Base-by-base conservation (phyloP, 2,888 invertebrate genomes). In the Ormyrus pomaceus region DNA sequence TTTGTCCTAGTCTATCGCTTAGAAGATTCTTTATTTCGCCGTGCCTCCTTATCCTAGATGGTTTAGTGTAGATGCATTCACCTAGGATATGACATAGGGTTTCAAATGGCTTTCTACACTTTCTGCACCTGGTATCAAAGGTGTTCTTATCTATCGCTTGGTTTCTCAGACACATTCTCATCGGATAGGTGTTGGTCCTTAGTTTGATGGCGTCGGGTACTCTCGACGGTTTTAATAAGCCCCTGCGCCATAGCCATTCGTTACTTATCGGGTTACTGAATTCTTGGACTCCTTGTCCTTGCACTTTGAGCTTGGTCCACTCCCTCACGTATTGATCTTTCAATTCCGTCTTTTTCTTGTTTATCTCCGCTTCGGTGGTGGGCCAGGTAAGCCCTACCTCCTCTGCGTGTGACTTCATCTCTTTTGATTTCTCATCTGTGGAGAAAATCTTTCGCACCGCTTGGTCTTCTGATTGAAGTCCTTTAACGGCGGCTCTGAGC, bases 41-140 rank as follows among this genome's bases (percentile, higher is more conserved):
- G 46, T 68, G 68, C 53, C 68, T 51, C 4, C 45, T 6, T 5
- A 68, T 68, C 13, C 68, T 6, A 4, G 9, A 45, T 5, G 34
- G 7, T 34, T 68, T 68, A 5, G 68, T 68, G 7, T 45, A 2
- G 34, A 13, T 19, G 34, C 53, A 68, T 11, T 51, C 34, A 4
- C 68, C 68, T 3, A 68, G 55, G 6, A 68, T 68, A 45, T 94
- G 84, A 93, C 94, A 82, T 94, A 94, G 85, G 13, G 74, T 81
- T 48, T 82, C 71, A 7, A 13, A 9, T 0, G n/a, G 46, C 9
- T 56, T n/a, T 10, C 51, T 0, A n/a, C 77, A 77, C 34, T 45
- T 71, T 0, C 77, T 46, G 45, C 77, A 77, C 0, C 65, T 45
- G 2, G 56, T 50, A 11, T 71, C 77, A 5, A 64, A 51, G 19